A percentile compares a stretch with the other conserved stretches of the same genome.
These are phyloP conservation scores for Sminthopsis crassicaudata DNA, from an alignment of 2,113 vertebrate species.

Conservation along the genomic window DNA sequence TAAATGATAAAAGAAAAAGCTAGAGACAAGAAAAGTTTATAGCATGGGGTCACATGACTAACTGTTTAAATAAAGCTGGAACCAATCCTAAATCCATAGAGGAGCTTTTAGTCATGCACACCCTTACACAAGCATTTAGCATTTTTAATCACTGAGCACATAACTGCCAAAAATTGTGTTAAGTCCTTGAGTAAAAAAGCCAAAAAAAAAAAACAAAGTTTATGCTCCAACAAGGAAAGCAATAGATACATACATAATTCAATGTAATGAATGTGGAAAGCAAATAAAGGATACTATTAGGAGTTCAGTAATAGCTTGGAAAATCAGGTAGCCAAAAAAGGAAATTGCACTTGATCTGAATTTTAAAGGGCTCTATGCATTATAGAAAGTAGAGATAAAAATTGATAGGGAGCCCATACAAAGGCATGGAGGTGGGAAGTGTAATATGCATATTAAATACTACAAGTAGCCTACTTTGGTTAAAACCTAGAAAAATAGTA, in stretches of 20 bases:
- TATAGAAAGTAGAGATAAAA: background rate
- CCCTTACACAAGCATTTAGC: background rate
- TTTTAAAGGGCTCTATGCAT: background rate
- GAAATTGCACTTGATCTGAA: background rate
- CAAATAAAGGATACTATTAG: background rate
- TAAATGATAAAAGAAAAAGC: background rate
- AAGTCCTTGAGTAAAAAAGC: background rate
- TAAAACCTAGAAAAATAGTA: background rate
- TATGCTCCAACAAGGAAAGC: background rate
- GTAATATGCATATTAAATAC: background rate
- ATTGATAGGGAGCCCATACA: background rate
- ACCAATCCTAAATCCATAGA: background rate
- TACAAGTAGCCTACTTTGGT: background rate
- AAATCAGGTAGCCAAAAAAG: background rate
- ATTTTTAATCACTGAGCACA: background rate
- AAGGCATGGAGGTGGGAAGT: background rate
- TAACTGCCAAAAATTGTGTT: background rate
- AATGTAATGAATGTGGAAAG: background rate
- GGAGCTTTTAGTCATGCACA: background rate
- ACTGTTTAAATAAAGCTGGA: background rate
- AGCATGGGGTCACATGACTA: background rate
- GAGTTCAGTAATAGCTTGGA: background rate
- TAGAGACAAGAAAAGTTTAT: background rate
- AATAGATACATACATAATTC: background rate
- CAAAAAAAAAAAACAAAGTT: background rate